phyloP scores from a whole-genome alignment of 2,888 invertebrate genomes.

The Yponomeuta malinellus region DNA sequence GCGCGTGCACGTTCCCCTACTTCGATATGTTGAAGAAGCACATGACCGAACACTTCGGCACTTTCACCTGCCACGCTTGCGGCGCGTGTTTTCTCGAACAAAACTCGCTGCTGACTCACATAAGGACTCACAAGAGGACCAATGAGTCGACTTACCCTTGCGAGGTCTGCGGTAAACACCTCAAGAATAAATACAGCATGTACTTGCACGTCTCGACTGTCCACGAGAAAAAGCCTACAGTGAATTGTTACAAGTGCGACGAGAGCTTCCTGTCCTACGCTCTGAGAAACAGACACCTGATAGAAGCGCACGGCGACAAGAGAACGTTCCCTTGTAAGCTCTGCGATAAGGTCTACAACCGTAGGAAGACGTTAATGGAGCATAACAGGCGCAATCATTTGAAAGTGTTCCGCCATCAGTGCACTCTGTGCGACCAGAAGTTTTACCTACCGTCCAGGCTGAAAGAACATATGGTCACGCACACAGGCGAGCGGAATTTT shows the following conservation, averaged over 20 bases:
- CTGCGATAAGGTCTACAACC: slow-evolving; percentile 42
- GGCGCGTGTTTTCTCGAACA: slow-evolving; percentile 67
- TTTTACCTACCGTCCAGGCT: slow-evolving; percentile 34
- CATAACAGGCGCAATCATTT: slow-evolving; percentile 40
- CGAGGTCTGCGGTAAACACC: slow-evolving; percentile 40
- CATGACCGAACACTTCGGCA: slow-evolving; percentile 61
- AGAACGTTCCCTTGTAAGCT: slow-evolving; percentile 36
- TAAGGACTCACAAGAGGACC: slow-evolving; percentile 47
- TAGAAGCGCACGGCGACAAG: slow-evolving; percentile 36
- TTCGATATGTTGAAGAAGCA: slow-evolving; percentile 59
- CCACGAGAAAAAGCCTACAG: slow-evolving; percentile 34
- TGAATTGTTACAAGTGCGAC: slow-evolving; percentile 36
- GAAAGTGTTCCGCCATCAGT: slow-evolving; percentile 44
- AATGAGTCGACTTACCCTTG: slow-evolving; percentile 49
- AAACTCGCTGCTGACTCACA: slow-evolving; percentile 57
- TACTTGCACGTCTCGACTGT: slow-evolving; percentile 31
- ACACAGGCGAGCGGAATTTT: slow-evolving; percentile 40
- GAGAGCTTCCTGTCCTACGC: slow-evolving; percentile 31
- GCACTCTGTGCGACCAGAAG: slow-evolving; percentile 53
- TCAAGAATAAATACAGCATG: slow-evolving; percentile 34
- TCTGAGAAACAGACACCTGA: slow-evolving; percentile 33
- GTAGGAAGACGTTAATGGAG: slow-evolving; percentile 35
- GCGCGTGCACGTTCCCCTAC: slow-evolving; percentile 36
- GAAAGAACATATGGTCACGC: slow-evolving; percentile 29
- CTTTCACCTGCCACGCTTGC: slow-evolving; percentile 58